Conservation (phyloP, 2,888 invertebrate species). For the Archaeoteleia sp. region DNA sequence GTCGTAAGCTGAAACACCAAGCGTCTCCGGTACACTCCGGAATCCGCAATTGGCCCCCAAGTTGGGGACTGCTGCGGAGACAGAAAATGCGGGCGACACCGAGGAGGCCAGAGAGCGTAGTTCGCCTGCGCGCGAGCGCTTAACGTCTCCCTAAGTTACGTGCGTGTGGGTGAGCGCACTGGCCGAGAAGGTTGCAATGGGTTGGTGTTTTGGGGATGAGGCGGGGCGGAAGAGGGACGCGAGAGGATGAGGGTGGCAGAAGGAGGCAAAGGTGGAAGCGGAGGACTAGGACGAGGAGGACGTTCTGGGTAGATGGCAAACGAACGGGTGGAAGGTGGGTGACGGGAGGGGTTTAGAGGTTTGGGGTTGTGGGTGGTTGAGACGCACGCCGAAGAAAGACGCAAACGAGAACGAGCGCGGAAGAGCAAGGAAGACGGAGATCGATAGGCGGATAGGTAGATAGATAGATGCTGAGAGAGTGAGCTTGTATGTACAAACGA, state of each 20-base stretch:
- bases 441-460: constrained; percentile 44
- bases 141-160: constrained; percentile 41
- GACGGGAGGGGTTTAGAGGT: constrained; percentile 9
- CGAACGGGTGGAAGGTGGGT: constrained; percentile 30
- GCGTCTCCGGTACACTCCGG: constrained; percentile 20
- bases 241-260: constrained; percentile 51
- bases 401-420: constrained; percentile 11
- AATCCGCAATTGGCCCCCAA: constrained; percentile 66
- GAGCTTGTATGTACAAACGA: neutral
- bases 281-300: constrained; percentile 53
- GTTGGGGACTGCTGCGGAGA: constrained; percentile 61
- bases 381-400: constrained; percentile 41
- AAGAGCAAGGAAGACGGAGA: neutral
- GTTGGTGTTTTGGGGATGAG: constrained; percentile 17
- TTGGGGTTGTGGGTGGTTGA: constrained; percentile 35
- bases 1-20: constrained; percentile 9
- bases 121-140: constrained; percentile 29
- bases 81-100: constrained; percentile 61
- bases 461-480: constrained; percentile 40
- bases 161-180: constrained; percentile 54
- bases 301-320: constrained; percentile 38
- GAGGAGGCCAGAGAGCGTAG: constrained; percentile 40
- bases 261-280: constrained; percentile 45
- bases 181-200: constrained; percentile 55
- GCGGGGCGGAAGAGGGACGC: constrained; percentile 49